Conservation (phyloP, 2,888 invertebrate species). For the Drosophila kuntzei region DNA sequence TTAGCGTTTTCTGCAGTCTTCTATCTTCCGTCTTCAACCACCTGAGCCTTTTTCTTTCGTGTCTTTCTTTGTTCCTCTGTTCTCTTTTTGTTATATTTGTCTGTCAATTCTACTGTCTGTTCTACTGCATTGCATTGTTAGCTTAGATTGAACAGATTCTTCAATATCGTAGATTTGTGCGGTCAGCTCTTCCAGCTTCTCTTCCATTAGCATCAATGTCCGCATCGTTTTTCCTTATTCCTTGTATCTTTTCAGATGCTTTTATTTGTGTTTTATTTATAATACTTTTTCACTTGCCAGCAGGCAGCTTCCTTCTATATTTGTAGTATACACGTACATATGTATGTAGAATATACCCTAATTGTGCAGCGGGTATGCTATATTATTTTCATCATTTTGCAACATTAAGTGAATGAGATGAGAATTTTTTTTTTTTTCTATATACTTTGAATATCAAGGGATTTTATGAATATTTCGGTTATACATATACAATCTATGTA, state of each 20-base stretch:
- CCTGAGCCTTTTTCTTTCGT: slow-evolving; percentile 8
- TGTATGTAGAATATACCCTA: slow-evolving; percentile 32
- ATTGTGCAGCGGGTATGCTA: neutral
- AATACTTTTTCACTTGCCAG: slow-evolving; percentile 41
- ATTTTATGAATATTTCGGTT: too few species aligned
- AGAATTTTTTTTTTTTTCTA: too few species aligned
- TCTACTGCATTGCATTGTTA: slow-evolving; percentile 22
- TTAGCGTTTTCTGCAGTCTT: neutral
- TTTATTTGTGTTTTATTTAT: slow-evolving; percentile 40
- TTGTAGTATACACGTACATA: slow-evolving; percentile 12
- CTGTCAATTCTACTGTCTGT: slow-evolving; percentile 2
- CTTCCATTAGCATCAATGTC: slow-evolving; percentile 31
- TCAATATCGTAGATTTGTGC: slow-evolving; percentile 8
- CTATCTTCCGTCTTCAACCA: slow-evolving; percentile 10
- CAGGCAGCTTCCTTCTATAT: slow-evolving; percentile 30
- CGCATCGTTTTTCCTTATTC: slow-evolving; percentile 36
- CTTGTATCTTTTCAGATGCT: slow-evolving; percentile 8
- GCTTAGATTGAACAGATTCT: neutral
- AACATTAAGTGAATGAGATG: too few species aligned
- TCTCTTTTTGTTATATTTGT: neutral
- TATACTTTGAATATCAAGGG: too few species aligned
- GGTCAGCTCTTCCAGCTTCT: slow-evolving; percentile 16
- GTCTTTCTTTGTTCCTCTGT: neutral
- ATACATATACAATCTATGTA: too few species aligned
- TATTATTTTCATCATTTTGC: neutral